These are phyloP conservation scores for Cylindroiulus punctatus DNA, from an alignment of 2,888 invertebrate species.

Conservation along the genomic window DNA sequence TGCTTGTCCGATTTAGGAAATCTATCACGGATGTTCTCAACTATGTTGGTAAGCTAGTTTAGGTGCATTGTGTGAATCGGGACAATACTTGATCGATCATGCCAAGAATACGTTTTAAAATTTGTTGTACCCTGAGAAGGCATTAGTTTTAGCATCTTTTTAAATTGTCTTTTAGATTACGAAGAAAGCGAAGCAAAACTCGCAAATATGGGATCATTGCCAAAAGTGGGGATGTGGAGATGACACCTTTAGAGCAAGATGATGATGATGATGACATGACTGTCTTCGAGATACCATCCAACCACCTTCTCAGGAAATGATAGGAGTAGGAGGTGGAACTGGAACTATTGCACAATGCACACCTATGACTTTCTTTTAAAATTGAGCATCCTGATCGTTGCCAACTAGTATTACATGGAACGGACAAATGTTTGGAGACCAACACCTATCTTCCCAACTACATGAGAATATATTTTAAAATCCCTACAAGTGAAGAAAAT, in stretches of 20 bases:
- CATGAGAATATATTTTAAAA: neutral
- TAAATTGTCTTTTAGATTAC: conserved; percentile 58
- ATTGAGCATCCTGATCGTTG: conserved; percentile 28
- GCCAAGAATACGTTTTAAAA: too few relatives aligned
- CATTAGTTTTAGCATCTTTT: neutral
- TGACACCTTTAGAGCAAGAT: conserved; percentile 67
- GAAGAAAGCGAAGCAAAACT: conserved; percentile 65
- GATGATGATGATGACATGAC: conserved; percentile 67
- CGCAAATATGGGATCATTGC: conserved; percentile 68
- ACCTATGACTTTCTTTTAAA: neutral
- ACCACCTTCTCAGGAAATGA: conserved; percentile 34
- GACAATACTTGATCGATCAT: too few relatives aligned
- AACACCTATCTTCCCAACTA: neutral
- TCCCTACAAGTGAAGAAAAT: neutral
- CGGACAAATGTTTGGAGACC: neutral
- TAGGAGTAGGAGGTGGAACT: neutral
- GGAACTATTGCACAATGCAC: neutral
- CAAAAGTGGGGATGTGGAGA: conserved; percentile 67
- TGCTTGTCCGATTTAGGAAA: too few relatives aligned
- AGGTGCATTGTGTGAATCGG: too few relatives aligned
- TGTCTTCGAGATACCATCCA: conserved; percentile 53
- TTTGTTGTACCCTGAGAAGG: too few relatives aligned
- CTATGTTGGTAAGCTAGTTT: too few relatives aligned
- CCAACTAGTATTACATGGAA: neutral
- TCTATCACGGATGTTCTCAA: too few relatives aligned